phyloP scores from a whole-genome alignment of 2,113 vertebrate species.

The Cathartes aura region DNA sequence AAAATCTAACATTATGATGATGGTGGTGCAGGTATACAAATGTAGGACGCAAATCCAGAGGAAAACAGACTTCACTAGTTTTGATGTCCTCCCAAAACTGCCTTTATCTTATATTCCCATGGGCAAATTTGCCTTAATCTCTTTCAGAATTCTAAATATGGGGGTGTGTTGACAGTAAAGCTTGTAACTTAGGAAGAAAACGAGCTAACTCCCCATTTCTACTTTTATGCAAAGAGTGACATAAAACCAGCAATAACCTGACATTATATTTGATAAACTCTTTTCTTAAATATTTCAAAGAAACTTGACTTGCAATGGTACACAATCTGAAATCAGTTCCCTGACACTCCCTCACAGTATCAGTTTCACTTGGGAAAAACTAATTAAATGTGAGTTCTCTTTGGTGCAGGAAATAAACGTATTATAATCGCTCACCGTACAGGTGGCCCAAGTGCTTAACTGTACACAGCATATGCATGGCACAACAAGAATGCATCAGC shows the following conservation, averaged over 20 bases:
- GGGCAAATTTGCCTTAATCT: not conserved
- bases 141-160: not conserved
- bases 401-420: slow-evolving; percentile 34
- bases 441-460: not conserved
- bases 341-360: not conserved
- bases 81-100: not conserved
- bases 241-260: not conserved
- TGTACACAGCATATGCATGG: not conserved
- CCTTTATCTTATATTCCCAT: not conserved
- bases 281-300: slow-evolving; percentile 27
- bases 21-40: not conserved
- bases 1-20: not conserved
- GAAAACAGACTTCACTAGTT: not conserved
- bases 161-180: not conserved
- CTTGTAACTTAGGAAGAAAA: not conserved
- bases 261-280: not conserved
- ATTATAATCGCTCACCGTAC: not conserved
- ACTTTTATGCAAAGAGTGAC: not conserved
- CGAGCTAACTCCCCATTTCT: not conserved
- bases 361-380: slow-evolving; percentile 34
- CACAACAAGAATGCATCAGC: not conserved
- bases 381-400: slow-evolving; percentile 45
- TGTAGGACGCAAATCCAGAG: not conserved
- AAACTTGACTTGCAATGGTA: not conserved
- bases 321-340: slow-evolving; percentile 32